Base-by-base conservation (phyloP, 2,888 invertebrate species). In the Pseudeuparius sepicola region DNA sequence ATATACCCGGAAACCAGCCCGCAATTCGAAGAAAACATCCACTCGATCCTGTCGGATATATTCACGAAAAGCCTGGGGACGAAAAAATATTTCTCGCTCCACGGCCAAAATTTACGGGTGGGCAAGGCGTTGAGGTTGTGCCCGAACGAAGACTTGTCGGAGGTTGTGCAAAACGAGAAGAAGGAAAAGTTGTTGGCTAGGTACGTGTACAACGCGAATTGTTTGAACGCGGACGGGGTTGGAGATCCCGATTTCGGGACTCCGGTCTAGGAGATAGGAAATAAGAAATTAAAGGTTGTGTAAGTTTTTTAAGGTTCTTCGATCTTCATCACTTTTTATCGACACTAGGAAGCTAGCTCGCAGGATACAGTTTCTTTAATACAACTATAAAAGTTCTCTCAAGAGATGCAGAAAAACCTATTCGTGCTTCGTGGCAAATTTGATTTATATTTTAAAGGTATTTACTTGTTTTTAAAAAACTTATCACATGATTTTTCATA, bases 201-300 rank as follows among this genome's bases (percentile, higher is more conserved):
- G 40, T 64, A 64, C 43, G 64, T 64, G 28, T 62, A 63, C 45
- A 63, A 61, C 43, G 59, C 61, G 12, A 62, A 61, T 47, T 55
- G 57, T 34, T 42, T 58, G 32, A 57, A 55, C 39, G 60, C 61
- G 2, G 67, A 67, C 43, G 75, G 75, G 26, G 70, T 73, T 47
- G 76, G 76, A 0, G 75, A 77, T 61, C 75, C 76, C 0, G 75
- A 74, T 62, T 76, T 76, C 57, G 76, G 76, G 44, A 77, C 76
- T 3, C 76, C 76, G 7, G 76, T 77, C 47, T 76, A 67, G 30
- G n/a, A n/a, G n/a, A n/a, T n/a, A n/a, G n/a, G n/a, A n/a, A n/a
- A n/a, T n/a, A n/a, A n/a, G n/a, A n/a, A n/a, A 9, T 25, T 25
- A n/a, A n/a, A n/a, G n/a, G n/a, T n/a, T n/a, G n/a, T n/a, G n/a